Conservation (phyloP, 2,888 invertebrate genomes). For the Morpho helenor region DNA sequence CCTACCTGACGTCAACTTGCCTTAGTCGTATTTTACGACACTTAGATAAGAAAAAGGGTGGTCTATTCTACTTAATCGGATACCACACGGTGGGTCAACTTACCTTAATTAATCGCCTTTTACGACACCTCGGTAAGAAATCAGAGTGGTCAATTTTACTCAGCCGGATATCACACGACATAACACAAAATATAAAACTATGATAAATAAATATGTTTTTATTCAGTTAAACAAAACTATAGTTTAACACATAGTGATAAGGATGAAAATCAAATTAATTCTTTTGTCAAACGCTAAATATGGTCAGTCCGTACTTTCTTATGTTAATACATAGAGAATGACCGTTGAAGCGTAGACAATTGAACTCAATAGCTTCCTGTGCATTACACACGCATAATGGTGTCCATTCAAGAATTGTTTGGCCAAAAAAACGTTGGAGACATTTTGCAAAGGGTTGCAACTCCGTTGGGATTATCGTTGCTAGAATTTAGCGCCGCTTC, state of each 20-base stretch:
- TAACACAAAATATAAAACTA: too few species aligned
- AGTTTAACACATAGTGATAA: not conserved
- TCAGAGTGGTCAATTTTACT: too few species aligned
- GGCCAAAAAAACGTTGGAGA: conserved; percentile 42
- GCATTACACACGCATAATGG: conserved; percentile 58
- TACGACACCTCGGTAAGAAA: too few species aligned
- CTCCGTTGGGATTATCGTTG: conserved; percentile 58
- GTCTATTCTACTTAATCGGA: too few species aligned
- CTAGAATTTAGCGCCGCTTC: conserved; percentile 60
- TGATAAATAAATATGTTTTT: too few species aligned
- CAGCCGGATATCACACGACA: too few species aligned
- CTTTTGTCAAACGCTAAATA: conserved; percentile 18
- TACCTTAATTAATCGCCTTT: too few species aligned
- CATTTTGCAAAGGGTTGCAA: conserved; percentile 48
- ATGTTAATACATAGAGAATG: conserved; percentile 44
- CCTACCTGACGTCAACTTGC: too few species aligned
- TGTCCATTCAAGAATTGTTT: conserved; percentile 50
- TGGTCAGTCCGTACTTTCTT: conserved; percentile 34
- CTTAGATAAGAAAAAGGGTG: too few species aligned
- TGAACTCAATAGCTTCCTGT: conserved; percentile 63
- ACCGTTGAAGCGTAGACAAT: conserved; percentile 56
- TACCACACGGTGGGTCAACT: too few species aligned
- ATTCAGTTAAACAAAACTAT: not conserved
- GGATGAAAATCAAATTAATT: conserved; percentile 9
- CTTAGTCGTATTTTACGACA: too few species aligned